These are phyloP conservation scores for Callorhinus ursinus DNA, from an alignment of 2,113 vertebrate species.

Conservation along the genomic window DNA sequence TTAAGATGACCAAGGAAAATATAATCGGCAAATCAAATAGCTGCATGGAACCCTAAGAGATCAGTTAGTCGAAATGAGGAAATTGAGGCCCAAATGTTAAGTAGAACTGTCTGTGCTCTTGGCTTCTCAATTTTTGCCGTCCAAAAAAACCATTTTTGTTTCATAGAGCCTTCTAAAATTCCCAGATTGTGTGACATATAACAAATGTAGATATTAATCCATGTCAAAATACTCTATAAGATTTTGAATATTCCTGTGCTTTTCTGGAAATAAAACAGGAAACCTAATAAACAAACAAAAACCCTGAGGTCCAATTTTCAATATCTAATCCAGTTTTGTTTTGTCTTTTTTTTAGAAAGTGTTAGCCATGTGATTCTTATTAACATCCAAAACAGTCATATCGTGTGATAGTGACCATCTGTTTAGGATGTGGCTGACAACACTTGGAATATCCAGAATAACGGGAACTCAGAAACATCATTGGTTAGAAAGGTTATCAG, in stretches of 20 bases:
- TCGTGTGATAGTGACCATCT: conserved; percentile 73
- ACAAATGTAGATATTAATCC: neutral
- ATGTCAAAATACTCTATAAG: conserved; percentile 41
- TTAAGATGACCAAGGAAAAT: neutral
- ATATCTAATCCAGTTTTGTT: conserved; percentile 43
- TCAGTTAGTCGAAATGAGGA: neutral
- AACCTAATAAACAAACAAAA: neutral
- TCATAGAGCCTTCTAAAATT: neutral
- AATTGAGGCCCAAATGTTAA: neutral
- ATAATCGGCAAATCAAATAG: neutral
- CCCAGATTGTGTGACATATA: neutral
- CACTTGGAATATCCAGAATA: conserved; percentile 33
- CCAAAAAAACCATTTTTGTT: neutral
- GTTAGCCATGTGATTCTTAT: conserved; percentile 60
- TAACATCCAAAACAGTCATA: conserved; percentile 52
- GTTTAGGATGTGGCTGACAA: conserved; percentile 43
- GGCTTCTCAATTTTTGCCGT: neutral
- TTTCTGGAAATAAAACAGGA: conserved; percentile 67
- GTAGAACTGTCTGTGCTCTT: neutral
- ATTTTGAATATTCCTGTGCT: neutral
- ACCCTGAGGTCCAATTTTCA: conserved; percentile 48
- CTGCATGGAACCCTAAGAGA: neutral
- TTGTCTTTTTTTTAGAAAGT: conserved; percentile 31
- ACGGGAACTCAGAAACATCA: neutral
- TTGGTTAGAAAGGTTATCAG: neutral